Evolutionary conservation across 2,113 vertebrate species (phyloP).

Genomic region (Stigmatopora nigra): DNA sequence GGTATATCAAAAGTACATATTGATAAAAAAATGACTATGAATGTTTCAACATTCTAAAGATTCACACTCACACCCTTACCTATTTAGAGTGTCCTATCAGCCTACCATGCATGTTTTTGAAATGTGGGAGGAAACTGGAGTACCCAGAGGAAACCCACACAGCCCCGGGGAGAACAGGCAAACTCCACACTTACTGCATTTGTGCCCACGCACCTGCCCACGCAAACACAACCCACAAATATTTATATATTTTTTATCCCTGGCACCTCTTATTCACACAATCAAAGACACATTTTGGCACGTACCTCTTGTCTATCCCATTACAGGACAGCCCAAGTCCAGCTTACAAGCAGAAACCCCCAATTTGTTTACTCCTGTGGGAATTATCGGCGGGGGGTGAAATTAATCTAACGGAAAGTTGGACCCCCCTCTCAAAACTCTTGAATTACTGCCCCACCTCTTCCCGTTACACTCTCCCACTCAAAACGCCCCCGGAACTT

Average conservation of each 20-base stretch:
- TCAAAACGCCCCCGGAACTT: constrained; percentile 36
- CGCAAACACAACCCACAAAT: constrained; percentile 8
- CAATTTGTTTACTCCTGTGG: constrained; percentile 72
- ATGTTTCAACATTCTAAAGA: constrained; percentile 10
- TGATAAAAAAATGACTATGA: too few relatives aligned
- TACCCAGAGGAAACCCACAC: too few relatives aligned
- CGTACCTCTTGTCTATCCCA: constrained; percentile 42
- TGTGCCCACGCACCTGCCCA: constrained; percentile 13
- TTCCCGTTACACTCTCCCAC: constrained; percentile 13
- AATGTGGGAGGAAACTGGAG: too few relatives aligned
- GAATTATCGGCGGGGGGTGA: constrained; percentile 57
- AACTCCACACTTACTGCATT: constrained; percentile 29
- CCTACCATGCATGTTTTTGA: too few relatives aligned
- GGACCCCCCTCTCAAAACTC: constrained; percentile 57
- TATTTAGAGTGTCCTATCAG: too few relatives aligned
- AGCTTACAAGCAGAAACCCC: constrained; percentile 63
- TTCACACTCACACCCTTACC: background rate
- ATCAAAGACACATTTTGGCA: constrained; percentile 8
- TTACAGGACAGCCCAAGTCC: constrained; percentile 56
- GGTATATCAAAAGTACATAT: too few relatives aligned
- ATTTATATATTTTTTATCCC: constrained; percentile 33
- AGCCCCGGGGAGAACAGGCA: too few relatives aligned
- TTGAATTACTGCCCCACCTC: constrained; percentile 65
- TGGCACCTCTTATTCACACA: constrained; percentile 26
- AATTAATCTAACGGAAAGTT: constrained; percentile 61